Base-by-base conservation (phyloP, 2,888 invertebrate genomes). In the Latrodectus elegans region DNA sequence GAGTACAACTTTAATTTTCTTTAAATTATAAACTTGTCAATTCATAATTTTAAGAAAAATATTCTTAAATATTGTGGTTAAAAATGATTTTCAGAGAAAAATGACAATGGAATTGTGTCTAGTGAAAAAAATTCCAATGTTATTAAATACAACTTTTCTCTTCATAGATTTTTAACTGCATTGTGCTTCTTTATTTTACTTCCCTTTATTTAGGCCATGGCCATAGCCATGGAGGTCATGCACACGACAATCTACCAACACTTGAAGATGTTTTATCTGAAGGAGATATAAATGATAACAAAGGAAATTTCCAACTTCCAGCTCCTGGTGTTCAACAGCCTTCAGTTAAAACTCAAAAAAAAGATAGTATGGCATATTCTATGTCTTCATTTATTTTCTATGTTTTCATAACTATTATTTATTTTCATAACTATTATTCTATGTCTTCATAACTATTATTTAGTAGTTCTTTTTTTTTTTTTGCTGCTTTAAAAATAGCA, bases 201-300 rank as follows among this genome's bases (percentile, higher is more conserved):
- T 60, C 14, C 14, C 9, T 60, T 75, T 22, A 22, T 75, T 12
- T 91, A 96, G 96, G 96, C 91, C 96, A 96, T 91, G 96, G 96
- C 65, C 91, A 91, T 89, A 89, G 90, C 83, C 91, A 91, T 82
- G 90, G 89, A 14, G 89, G 90, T 53, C 89, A 87, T 49, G 55
- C 53, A 8, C 89, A 89, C 70, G 67, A 77, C 52, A 83, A 84
- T 17, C 55, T 84, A 15, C 88, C 86, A 0, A 80, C 82, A 4
- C 51, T 88, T 8, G 85, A 86, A 67, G 73, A 85, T 22, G 88
- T 88, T 1, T 70, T 85, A 9, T 81, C 88, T 14, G 84, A 88
- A 65, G 85, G 83, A 11, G 88, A 88, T 22, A 88, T 88, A 52
- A 88, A 88, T 74, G 88, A 88, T 51, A 88, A 88, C 49, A 81